Base-by-base conservation (phyloP, 2,113 vertebrate genomes). In the Copsychus sechellarum region DNA sequence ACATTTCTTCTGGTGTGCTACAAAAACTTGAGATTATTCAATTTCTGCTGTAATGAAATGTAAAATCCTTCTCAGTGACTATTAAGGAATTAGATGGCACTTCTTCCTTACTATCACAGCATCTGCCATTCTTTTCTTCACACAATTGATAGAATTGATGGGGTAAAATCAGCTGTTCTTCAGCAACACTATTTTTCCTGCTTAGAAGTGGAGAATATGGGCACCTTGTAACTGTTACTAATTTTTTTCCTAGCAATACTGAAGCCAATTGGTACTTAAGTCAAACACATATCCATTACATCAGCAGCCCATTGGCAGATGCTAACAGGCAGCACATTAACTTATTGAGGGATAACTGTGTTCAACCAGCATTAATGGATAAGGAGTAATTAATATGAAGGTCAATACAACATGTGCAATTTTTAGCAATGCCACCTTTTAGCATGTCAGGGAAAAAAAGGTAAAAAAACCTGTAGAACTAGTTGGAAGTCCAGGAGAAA, bases 11-110 rank as follows among this genome's bases (percentile, higher is more conserved):
- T 86, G 58, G n/a, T 84, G 31, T 56, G 77, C 45, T 60, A 65
- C 28, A 61, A 86, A 83, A 87, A 40, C 56, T 64, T 84, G 61
- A 81, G 28, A 86, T 93, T 92, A 84, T 91, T 95, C 40, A 57
- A 45, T 93, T 95, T 95, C 87, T 91, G 19, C 50, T 91, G 78
- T 87, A 43, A 56, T 76, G 57, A 92, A 95, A 92, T 89, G 61
- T 53, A 86, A 96, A 93, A 66, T 36, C 18, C 64, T 78, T 92
- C 86, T 79, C 91, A 91, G 40, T 40, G 28, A 71, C 60, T 74
- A 23, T 56, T 80, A 18, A 70, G 74, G 36, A 92, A 93, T 71
- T 70, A 86, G n/a, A 76, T 15, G 12, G 42, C 70, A 51, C 51
- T 78, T 86, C 86, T 11, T 77, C 80, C 36, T 78, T 78, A 84